Evolutionary conservation across 2,797 vertebrate species (phyloP).

Genomic region (Poecilia picta): DNA sequence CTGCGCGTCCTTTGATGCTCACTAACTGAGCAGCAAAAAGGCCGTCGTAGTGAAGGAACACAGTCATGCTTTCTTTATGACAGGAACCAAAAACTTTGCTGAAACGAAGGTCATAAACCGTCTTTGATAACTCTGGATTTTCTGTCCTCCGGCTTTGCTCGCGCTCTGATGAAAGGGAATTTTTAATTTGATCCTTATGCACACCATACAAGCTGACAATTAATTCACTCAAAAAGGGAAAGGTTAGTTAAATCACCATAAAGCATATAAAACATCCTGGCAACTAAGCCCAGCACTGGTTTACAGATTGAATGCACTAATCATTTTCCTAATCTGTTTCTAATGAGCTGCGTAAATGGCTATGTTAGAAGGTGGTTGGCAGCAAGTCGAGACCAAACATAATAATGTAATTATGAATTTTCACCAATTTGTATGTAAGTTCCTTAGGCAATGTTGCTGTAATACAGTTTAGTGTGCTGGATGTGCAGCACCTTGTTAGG

Average conservation of each 20-base stretch:
- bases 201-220: neutral
- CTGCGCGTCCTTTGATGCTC: neutral
- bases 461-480: neutral
- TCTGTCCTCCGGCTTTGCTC: neutral
- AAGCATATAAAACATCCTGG: neutral
- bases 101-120: neutral
- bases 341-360: slow-evolving; percentile 2
- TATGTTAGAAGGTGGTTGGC: slow-evolving; percentile 4
- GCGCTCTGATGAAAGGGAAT: neutral
- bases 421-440: neutral
- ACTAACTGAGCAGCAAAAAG: slow-evolving; percentile 1
- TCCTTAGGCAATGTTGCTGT: neutral
- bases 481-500: neutral
- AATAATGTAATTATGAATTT: neutral
- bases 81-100: neutral
- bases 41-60: neutral
- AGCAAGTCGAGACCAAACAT: slow-evolving; percentile 11
- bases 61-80: neutral
- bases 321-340: slow-evolving; percentile 8
- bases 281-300: neutral
- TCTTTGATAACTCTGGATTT: slow-evolving; percentile 1
- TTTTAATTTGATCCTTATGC: slow-evolving; percentile 5
- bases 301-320: neutral
- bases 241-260: neutral
- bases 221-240: neutral